Conservation (phyloP, 2,797 vertebrate species). For the Octomys mimax region DNA sequence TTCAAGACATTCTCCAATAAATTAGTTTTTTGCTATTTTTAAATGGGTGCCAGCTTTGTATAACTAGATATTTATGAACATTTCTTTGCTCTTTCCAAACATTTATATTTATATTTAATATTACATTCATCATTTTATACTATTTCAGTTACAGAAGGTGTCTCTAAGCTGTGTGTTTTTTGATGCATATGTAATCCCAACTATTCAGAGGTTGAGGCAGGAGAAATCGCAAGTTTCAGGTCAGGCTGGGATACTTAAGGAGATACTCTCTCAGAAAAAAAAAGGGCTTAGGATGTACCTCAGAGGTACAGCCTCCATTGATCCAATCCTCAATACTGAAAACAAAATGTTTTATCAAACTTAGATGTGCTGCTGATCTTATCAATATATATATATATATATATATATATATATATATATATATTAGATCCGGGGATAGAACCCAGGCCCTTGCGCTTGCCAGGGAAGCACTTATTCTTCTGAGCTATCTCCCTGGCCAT, state of each 20-base stretch:
- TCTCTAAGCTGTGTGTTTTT: background rate
- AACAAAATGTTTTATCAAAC: background rate
- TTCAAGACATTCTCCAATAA: background rate
- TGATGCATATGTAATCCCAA: background rate
- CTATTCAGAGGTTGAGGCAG: background rate
- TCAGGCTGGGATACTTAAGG: background rate
- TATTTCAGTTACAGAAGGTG: background rate
- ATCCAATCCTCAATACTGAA: background rate
- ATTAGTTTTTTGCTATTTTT: constrained; percentile 21
- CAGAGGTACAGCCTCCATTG: background rate
- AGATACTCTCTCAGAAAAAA: background rate
- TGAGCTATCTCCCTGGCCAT: too few species aligned
- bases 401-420: too few species aligned
- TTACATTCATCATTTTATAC: background rate
- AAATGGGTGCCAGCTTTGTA: background rate
- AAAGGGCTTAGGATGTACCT: background rate
- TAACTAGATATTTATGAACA: background rate
- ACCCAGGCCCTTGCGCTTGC: too few species aligned
- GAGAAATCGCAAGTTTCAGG: background rate
- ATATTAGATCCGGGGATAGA: too few species aligned
- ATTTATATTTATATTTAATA: background rate
- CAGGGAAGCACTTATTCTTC: too few species aligned
- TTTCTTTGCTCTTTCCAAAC: background rate
- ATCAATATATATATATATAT: background rate
- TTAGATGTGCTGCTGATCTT: background rate